Conservation (phyloP, 1,140 invertebrate species). For the Plodia interpunctella region DNA sequence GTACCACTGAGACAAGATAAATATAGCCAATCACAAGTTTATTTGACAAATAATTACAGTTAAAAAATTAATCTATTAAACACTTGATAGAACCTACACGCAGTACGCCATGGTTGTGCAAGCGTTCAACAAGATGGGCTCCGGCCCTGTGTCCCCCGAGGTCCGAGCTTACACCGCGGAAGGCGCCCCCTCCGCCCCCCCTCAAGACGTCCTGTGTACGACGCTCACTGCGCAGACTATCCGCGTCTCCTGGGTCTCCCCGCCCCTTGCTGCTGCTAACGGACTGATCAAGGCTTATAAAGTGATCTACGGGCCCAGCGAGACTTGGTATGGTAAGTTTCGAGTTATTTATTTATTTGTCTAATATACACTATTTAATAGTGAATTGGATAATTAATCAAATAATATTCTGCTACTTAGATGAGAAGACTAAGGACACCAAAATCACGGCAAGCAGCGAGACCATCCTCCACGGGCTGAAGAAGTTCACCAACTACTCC, state of each 20-base stretch:
- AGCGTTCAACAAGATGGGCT: constrained; percentile 96
- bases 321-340: constrained; percentile 91
- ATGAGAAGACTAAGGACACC: constrained; percentile 93
- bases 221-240: constrained; percentile 95
- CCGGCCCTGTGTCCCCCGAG: constrained; percentile 93
- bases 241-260: constrained; percentile 94
- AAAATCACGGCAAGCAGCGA: constrained; percentile 95
- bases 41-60: too few relatives aligned
- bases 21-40: too few relatives aligned
- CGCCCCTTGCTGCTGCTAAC: constrained; percentile 92
- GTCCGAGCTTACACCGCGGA: constrained; percentile 94
- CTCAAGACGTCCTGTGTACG: constrained; percentile 93
- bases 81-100: constrained; percentile 86
- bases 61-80: constrained; percentile 3
- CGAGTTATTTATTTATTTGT: constrained; percentile 11
- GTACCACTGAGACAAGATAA: too few relatives aligned
- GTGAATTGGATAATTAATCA: too few relatives aligned
- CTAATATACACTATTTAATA: too few relatives aligned
- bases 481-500: constrained; percentile 98
- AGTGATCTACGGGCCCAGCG: constrained; percentile 95
- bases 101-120: constrained; percentile 96
- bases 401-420: constrained; percentile 73
- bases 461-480: constrained; percentile 93
- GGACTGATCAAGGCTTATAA: constrained; percentile 98
- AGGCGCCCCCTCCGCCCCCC: constrained; percentile 94